Percentiles rank a stretch among this genome's conserved stretches.
phyloP scores from a whole-genome alignment of 2,888 invertebrate genomes.

The Drosophila maculinotata region DNA sequence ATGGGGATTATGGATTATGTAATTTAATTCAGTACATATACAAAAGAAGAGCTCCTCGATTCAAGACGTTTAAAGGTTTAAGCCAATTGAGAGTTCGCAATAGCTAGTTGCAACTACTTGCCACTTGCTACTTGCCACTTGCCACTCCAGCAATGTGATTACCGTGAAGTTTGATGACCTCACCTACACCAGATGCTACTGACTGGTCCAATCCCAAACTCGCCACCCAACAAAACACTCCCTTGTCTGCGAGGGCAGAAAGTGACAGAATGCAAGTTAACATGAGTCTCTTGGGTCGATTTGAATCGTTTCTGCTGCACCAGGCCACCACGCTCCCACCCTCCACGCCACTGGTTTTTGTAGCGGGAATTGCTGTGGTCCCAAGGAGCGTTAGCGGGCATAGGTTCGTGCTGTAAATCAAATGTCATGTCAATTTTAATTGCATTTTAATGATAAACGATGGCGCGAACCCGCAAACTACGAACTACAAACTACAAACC shows the following conservation, averaged over 20 bases:
- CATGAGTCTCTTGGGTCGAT: conserved; percentile 49
- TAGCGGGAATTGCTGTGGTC: background rate
- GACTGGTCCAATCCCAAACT: background rate
- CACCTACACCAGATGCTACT: conserved; percentile 6
- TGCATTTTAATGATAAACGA: conserved; percentile 76
- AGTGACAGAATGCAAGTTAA: conserved; percentile 55
- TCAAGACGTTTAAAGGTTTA: too few relatives aligned
- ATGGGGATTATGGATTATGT: too few relatives aligned
- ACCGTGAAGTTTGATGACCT: conserved; percentile 25
- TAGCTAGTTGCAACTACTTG: conserved; percentile 2
- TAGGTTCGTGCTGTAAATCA: conserved; percentile 65
- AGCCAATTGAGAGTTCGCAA: too few relatives aligned
- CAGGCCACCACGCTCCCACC: background rate
- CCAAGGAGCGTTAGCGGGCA: conserved; percentile 18
- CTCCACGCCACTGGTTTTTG: background rate
- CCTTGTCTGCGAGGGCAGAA: conserved; percentile 8
- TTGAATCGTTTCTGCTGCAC: conserved; percentile 30
- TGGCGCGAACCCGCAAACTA: conserved; percentile 54
- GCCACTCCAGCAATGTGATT: conserved; percentile 1
- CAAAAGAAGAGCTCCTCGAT: too few relatives aligned
- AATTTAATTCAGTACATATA: too few relatives aligned
- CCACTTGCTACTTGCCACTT: too few relatives aligned
- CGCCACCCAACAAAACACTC: background rate
- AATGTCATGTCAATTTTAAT: conserved; percentile 76
- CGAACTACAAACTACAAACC: conserved; percentile 8